Base-by-base conservation (phyloP, 2,113 vertebrate genomes). In the Callipepla squamata region DNA sequence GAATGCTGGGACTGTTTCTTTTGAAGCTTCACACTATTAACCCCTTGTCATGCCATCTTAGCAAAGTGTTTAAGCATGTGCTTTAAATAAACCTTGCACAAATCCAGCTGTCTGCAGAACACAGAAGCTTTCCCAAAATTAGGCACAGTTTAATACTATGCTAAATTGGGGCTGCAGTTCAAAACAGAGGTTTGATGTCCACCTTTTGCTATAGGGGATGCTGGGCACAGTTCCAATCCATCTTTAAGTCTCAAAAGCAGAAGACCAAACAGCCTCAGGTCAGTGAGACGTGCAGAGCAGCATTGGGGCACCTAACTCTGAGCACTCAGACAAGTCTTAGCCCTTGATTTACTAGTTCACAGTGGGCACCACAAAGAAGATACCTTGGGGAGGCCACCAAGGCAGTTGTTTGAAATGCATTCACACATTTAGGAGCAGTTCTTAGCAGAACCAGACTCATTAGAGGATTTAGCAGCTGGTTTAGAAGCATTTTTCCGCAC, bases 1-100 rank as follows among this genome's bases (percentile, higher is more conserved):
- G 28, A 80, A 79, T 84, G 72, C 47, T 80, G 88, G 84, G 79
- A 94, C 89, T 94, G 85, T 93, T 93, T 89, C 74, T 94, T 88
- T 80, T 72, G 48, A 93, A 93, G 50, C 57, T 85, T 92, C 67
- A 62, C 42, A 74, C 50, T 83, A 15, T 72, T 86, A 87, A 87
- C 38, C 72, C 79, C 38, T 84, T 90, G 69, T 81, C 83, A 87
- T 81, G 53, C 66, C 89, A 50, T 65, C 85, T 87, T 87, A 80
- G 88, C 80, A 92, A 92, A 87, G 70, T 40, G 77, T 92, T 96
- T 90, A 91, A 92, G 51, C 76, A 48, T 34, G 61, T 65, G 44
- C 61, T 89, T 85, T 78, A 80, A 63, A 38, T 57, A 85, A 91
- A 85, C n/a, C 30, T 48, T 61, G 59, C 1, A 0, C 25, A 80